Evolutionary conservation across 2,797 vertebrate species (phyloP).

Genomic region (Dryobates pubescens): DNA sequence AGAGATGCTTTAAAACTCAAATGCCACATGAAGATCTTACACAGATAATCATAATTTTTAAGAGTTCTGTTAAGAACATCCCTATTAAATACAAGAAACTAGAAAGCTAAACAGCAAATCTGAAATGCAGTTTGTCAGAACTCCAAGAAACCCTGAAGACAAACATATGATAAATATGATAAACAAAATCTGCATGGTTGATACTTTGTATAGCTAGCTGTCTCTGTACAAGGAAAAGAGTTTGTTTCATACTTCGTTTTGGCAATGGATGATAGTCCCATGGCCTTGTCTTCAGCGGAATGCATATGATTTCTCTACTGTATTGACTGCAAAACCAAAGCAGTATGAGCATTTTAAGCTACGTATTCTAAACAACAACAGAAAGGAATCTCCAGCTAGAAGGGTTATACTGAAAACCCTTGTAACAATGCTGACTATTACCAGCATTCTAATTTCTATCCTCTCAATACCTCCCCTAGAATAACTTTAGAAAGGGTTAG

Average conservation of each 20-base stretch:
- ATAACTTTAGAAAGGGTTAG: neutral
- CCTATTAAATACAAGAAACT: neutral
- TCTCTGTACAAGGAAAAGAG: neutral
- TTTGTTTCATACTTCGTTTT: neutral
- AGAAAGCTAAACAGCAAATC: neutral
- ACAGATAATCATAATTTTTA: neutral
- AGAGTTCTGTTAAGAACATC: neutral
- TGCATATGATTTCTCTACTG: neutral
- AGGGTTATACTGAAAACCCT: neutral
- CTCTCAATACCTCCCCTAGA: neutral
- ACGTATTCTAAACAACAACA: neutral
- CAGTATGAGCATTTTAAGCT: neutral
- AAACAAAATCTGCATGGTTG: slow-evolving; percentile 8
- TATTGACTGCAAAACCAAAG: neutral
- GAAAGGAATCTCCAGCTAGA: neutral
- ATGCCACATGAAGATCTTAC: neutral
- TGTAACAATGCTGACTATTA: neutral
- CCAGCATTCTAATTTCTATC: neutral
- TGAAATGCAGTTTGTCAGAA: slow-evolving; percentile 4
- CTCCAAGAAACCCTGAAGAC: neutral
- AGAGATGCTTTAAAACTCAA: neutral
- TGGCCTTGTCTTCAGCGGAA: neutral
- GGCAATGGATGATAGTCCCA: neutral
- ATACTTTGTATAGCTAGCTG: neutral
- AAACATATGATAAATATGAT: slow-evolving; percentile 15